phyloP scores from a whole-genome alignment of 2,888 invertebrate species.

The Tiphia femorata region DNA sequence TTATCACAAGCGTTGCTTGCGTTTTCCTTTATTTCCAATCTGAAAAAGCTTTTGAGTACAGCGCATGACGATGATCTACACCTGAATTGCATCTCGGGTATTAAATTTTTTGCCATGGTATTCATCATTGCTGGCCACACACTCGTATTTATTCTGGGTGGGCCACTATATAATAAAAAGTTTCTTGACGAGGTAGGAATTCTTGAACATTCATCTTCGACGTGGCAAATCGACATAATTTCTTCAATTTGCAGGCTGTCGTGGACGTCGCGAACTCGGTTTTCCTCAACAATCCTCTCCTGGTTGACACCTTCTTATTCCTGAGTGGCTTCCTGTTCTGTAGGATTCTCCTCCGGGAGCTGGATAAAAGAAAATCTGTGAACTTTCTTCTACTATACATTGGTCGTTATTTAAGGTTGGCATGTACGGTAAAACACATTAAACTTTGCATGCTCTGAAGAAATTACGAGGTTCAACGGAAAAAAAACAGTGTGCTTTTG shows the following conservation, averaged over 20 bases:
- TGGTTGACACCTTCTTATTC: conserved; percentile 81
- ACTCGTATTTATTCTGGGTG: conserved; percentile 76
- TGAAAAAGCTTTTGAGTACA: conserved; percentile 73
- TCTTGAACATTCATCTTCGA: neutral
- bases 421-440: neutral
- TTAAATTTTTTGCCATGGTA: conserved; percentile 78
- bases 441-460: too few relatives aligned
- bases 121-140: conserved; percentile 78
- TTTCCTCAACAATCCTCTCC: conserved; percentile 77
- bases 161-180: conserved; percentile 77
- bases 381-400: conserved; percentile 76
- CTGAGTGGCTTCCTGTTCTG: conserved; percentile 80
- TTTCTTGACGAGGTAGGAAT: conserved; percentile 75
- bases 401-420: conserved; percentile 78
- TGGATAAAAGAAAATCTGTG: conserved; percentile 75
- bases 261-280: conserved; percentile 73
- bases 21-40: conserved; percentile 75
- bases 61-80: conserved; percentile 73
- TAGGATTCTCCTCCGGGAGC: conserved; percentile 76
- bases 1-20: conserved; percentile 60
- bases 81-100: conserved; percentile 76
- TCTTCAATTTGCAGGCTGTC: conserved; percentile 69
- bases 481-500: too few relatives aligned
- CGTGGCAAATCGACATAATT: neutral
- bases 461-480: too few relatives aligned